Conservation (phyloP, 1,140 invertebrate genomes). For the Lepidostoma basale region DNA sequence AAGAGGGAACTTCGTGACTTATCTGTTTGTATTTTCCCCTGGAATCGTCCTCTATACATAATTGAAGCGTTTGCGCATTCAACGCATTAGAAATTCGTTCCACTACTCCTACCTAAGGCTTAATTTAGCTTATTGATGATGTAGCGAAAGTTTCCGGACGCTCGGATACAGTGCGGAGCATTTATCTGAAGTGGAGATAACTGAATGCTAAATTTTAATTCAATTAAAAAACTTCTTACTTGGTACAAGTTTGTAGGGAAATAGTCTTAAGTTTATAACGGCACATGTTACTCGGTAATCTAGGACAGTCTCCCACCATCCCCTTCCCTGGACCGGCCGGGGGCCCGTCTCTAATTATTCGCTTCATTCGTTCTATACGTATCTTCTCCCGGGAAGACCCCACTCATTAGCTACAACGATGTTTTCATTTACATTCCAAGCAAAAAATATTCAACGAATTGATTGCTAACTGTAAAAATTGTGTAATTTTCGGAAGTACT, state of each 20-base stretch:
- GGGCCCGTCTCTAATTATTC: background rate
- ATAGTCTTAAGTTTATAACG: slow-evolving; percentile 22
- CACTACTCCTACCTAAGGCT: too few species aligned
- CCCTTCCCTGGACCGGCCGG: background rate
- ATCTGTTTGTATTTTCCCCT: too few species aligned
- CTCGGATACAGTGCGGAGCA: background rate
- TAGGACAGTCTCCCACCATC: background rate
- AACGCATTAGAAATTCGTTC: too few species aligned
- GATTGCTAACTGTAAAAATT: too few species aligned
- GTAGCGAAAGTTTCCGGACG: background rate
- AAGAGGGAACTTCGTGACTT: too few species aligned
- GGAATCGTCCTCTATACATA: too few species aligned
- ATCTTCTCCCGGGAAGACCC: background rate
- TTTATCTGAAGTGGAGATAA: slow-evolving; percentile 6
- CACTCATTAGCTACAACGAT: slow-evolving; percentile 7
- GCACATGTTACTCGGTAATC: slow-evolving; percentile 31
- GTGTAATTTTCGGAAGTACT: too few species aligned
- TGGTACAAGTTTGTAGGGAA: background rate
- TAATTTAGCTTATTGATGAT: background rate
- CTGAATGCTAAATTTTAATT: slow-evolving; percentile 30
- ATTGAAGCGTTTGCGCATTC: too few species aligned
- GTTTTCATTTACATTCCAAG: slow-evolving; percentile 10
- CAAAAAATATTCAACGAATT: slow-evolving; percentile 2
- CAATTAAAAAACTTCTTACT: slow-evolving; percentile 29
- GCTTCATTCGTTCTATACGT: slow-evolving; percentile 20